These are phyloP conservation scores for Syngnathus acus DNA, from an alignment of 2,797 vertebrate genomes.

Conservation along the genomic window DNA sequence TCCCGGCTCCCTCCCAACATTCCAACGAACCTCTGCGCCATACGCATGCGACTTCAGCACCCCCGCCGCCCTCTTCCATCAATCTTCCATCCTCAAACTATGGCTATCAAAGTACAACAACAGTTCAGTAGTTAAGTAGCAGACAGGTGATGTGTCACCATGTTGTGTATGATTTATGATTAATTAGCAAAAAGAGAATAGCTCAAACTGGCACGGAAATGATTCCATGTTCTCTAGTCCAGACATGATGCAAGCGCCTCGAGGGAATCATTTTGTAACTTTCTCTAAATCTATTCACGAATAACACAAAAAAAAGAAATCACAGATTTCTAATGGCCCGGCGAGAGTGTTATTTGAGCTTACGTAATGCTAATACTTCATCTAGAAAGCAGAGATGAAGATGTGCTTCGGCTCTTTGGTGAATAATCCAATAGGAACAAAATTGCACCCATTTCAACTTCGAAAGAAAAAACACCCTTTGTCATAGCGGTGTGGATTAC, in stretches of 20 bases:
- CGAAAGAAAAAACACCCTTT: not conserved
- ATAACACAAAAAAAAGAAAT: no score
- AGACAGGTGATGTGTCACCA: not conserved
- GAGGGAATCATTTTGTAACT: not conserved
- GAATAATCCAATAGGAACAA: not conserved
- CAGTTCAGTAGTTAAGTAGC: not conserved
- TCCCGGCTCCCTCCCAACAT: conserved; percentile 50
- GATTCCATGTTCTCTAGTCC: not conserved
- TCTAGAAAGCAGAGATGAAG: not conserved
- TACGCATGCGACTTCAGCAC: conserved; percentile 39
- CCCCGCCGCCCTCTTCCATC: conserved; percentile 19
- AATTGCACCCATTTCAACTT: not conserved
- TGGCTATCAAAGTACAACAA: not conserved
- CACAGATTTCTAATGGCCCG: no score
- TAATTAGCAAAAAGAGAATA: not conserved
- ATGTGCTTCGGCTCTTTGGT: not conserved
- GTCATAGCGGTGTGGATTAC: not conserved
- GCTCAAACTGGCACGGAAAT: not conserved
- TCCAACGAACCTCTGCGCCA: conserved; percentile 44
- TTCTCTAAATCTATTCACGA: no score
- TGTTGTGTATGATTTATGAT: not conserved
- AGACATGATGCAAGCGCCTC: not conserved
- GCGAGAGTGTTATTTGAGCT: not conserved
- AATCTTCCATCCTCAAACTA: not conserved
- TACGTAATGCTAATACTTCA: not conserved